These are phyloP conservation scores for Odontamblyopus lacepedii DNA, from an alignment of 2,797 vertebrate genomes.

Conservation along the genomic window DNA sequence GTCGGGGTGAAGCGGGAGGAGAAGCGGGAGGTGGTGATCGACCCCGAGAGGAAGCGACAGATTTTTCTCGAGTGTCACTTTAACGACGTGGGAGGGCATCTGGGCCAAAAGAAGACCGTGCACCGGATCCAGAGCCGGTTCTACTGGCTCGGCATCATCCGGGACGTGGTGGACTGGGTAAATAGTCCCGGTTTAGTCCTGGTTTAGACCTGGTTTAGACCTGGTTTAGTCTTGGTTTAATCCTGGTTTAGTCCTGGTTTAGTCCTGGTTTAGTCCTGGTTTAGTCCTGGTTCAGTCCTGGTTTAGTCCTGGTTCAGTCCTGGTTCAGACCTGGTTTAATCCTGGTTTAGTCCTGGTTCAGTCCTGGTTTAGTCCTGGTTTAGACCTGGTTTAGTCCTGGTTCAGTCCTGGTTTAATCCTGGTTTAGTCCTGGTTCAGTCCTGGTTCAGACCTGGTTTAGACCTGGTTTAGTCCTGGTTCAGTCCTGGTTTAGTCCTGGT, in stretches of 20 bases:
- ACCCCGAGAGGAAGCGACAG: conserved; percentile 82
- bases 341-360: no score
- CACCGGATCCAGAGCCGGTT: conserved; percentile 90
- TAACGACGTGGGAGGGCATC: conserved; percentile 85
- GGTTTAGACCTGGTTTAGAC: background rate
- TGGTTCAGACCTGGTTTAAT: background rate
- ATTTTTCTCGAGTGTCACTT: conserved; percentile 91
- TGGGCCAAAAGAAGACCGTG: conserved; percentile 92
- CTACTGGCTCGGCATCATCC: conserved; percentile 93
- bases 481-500: no score
- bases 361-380: no score
- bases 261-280: no score
- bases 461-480: background rate
- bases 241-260: no score
- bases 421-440: no score
- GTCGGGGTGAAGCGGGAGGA: conserved; percentile 89
- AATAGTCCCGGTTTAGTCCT: background rate
- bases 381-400: no score
- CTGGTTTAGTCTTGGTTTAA: no score
- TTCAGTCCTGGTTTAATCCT: no score
- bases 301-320: background rate
- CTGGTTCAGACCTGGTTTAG: no score
- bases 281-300: background rate
- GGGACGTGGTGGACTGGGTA: conserved; percentile 94
- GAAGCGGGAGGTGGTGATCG: conserved; percentile 90